Evolutionary conservation across 2,888 invertebrate genomes (phyloP), one percentile per base, ranked within the genome.

Genomic region (Beris morrisii): DNA sequence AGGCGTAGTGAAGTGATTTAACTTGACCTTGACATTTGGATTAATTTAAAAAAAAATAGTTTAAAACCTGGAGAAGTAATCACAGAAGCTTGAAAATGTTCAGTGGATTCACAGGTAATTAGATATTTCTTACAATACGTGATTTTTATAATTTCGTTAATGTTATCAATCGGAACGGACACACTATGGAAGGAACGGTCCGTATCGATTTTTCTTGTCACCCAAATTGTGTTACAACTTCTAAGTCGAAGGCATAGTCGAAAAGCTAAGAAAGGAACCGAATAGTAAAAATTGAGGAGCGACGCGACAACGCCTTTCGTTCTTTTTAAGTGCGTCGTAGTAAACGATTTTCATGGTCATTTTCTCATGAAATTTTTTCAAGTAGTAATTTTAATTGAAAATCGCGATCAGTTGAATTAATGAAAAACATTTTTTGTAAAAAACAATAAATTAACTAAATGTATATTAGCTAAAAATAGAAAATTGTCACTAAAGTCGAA

Each of bases 31-130:
- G 50, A 38, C 50, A 61, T 48, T 65, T 59, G 59, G 65, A 59
- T 57, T 66, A 65, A 43, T 22, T 44, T 15, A 66, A 38, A 22
- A 22, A 22, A 22, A 22, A 22, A 38, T 9, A 38, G 38, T 38
- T 22, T 22, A 22, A 46, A 59, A 50, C 45, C 66, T 31, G 45
- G 44, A 63, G 58, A 7, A 46, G 6, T 30, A 50, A 61, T 44
- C 30, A 28, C 13, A 52, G 30, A 66, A 57, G 59, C 50, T 73
- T 77, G 7, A 38, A 76, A 68, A 79, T 79, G 79, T 79, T 79
- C 75, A 79, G 78, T 75, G 79, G 80, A 71, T 72, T 79, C 70
- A 76, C 80, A 79, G 79, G 79, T 79, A 80, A 78, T 15, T 59
- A 22, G 22, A 11, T 15, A 11, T 22, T 22, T 22, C 22, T 3